These are phyloP conservation scores for Diploptera punctata DNA, from an alignment of 2,888 invertebrate genomes.

Conservation along the genomic window DNA sequence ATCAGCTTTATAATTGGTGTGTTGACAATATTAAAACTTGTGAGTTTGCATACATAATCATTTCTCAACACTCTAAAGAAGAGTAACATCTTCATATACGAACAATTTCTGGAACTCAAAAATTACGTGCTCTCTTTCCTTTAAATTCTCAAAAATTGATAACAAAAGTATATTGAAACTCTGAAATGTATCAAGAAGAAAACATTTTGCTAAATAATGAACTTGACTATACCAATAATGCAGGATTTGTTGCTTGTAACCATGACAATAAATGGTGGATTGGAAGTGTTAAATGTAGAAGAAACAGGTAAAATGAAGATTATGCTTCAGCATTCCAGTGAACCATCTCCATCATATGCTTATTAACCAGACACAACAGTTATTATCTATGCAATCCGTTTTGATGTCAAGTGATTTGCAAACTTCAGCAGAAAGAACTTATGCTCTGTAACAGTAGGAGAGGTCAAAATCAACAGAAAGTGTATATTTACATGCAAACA, in stretches of 20 bases:
- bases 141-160: too few relatives aligned
- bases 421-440: too few relatives aligned
- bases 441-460: too few relatives aligned
- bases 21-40: neutral
- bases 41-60: neutral
- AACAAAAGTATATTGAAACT: neutral
- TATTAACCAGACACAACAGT: too few relatives aligned
- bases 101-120: slow-evolving; percentile 1
- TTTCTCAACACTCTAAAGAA: too few relatives aligned
- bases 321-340: neutral
- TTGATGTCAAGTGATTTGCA: neutral
- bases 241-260: too few relatives aligned
- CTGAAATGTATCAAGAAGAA: slow-evolving; percentile 6
- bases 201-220: too few relatives aligned
- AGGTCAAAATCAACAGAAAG: too few relatives aligned
- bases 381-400: neutral
- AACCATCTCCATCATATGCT: neutral
- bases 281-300: neutral
- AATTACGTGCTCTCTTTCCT: neutral
- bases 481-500: too few relatives aligned
- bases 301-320: too few relatives aligned
- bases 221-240: too few relatives aligned
- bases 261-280: neutral
- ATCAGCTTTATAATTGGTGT: too few relatives aligned
- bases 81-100: neutral